These are phyloP conservation scores for Tenthredo amoena DNA, from an alignment of 2,888 invertebrate genomes.

Conservation along the genomic window DNA sequence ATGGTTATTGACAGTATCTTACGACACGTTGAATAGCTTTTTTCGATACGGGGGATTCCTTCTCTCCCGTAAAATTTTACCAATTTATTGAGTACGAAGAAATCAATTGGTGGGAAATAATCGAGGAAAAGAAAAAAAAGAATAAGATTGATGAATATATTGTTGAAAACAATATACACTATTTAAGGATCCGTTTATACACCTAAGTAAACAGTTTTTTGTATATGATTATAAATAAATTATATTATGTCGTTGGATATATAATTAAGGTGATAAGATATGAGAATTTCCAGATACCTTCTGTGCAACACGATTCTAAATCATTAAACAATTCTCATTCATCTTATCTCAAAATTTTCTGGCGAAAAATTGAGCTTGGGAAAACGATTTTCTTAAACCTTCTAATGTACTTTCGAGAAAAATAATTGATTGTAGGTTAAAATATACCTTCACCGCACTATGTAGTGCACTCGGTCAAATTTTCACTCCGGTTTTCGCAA, in stretches of 20 bases:
- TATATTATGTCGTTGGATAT: conserved; percentile 73
- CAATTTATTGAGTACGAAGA: background rate
- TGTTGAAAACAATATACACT: conserved; percentile 66
- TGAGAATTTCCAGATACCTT: background rate
- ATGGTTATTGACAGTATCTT: background rate
- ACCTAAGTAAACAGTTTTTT: conserved; percentile 69
- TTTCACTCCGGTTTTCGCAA: background rate
- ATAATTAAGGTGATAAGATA: conserved; percentile 5
- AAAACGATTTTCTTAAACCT: background rate
- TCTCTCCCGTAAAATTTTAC: background rate
- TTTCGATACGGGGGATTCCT: background rate
- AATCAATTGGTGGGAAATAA: conserved; percentile 18
- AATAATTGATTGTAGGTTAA: too few species aligned
- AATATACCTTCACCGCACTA: too few species aligned
- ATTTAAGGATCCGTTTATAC: conserved; percentile 67
- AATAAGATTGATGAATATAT: conserved; percentile 59
- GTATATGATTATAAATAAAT: conserved; percentile 75
- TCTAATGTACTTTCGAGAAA: background rate
- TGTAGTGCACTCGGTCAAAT: background rate
- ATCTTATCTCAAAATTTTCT: background rate
- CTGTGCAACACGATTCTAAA: background rate
- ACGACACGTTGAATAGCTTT: background rate
- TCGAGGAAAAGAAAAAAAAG: conserved; percentile 48
- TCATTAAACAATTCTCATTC: background rate
- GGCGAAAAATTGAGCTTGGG: background rate